phyloP scores from a whole-genome alignment of 2,113 vertebrate genomes.

The Mobula birostris region DNA sequence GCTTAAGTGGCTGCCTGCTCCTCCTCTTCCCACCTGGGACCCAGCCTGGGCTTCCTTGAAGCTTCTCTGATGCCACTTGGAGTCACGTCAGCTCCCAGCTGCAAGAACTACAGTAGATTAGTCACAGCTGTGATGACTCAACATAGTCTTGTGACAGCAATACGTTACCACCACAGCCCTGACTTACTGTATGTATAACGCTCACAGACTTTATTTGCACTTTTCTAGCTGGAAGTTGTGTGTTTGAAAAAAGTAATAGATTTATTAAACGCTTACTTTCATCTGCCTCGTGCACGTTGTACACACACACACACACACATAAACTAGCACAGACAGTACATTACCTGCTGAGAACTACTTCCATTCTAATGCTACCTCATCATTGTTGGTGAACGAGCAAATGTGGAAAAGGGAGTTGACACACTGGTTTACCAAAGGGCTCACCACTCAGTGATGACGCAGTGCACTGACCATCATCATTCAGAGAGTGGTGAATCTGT shows the following conservation, averaged over 20 bases:
- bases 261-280: not conserved
- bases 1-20: not conserved
- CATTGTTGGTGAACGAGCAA: not conserved
- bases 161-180: not conserved
- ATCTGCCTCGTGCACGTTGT: no score
- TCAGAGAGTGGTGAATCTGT: no score
- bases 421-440: no score
- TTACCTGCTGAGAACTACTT: not conserved
- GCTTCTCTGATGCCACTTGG: not conserved
- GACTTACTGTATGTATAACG: not conserved
- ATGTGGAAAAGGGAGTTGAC: not conserved
- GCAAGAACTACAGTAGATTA: not conserved
- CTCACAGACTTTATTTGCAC: not conserved
- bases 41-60: not conserved
- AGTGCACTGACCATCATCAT: no score
- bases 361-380: not conserved
- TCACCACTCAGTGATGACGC: no score
- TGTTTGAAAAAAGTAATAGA: not conserved
- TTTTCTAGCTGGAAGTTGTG: not conserved
- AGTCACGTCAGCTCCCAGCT: not conserved
- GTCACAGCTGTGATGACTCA: not conserved
- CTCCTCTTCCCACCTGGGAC: not conserved
- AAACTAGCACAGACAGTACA: not conserved
- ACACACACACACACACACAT: not conserved
- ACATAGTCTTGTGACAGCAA: not conserved